Evolutionary conservation across 2,113 vertebrate genomes (phyloP).

Genomic region (Amphiprion ocellaris): DNA sequence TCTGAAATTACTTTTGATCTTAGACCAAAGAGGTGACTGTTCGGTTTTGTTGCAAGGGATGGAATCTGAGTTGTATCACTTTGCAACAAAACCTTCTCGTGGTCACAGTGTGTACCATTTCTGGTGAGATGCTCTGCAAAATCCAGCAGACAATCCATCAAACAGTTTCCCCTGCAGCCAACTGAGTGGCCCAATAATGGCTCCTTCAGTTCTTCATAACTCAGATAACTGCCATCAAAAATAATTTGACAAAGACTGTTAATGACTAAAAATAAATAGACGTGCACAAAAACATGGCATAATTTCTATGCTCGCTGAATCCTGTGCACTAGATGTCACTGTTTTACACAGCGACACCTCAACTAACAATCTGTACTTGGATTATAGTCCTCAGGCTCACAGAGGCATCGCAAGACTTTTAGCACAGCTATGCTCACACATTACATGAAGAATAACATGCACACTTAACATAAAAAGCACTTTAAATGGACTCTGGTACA

Average conservation of each 20-base stretch:
- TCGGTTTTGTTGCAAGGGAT: not conserved
- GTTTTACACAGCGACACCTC: constrained; percentile 32
- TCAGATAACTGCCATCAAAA: not conserved
- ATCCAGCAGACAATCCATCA: not conserved
- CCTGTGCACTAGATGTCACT: constrained; percentile 50
- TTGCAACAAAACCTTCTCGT: not conserved
- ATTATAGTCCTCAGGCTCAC: not conserved
- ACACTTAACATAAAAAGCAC: not conserved
- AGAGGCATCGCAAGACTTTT: not conserved
- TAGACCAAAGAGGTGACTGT: constrained; percentile 10
- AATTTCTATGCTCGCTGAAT: not conserved
- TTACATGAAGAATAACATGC: constrained; percentile 12
- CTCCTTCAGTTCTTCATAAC: constrained; percentile 1
- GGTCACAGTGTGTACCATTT: constrained; percentile 7
- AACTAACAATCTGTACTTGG: not conserved
- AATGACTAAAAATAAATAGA: not conserved
- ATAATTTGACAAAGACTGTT: not conserved
- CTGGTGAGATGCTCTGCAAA: not conserved
- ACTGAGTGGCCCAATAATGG: not conserved
- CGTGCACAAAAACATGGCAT: not conserved
- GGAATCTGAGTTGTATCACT: not conserved
- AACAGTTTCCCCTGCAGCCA: not conserved
- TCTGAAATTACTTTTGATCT: constrained; percentile 7
- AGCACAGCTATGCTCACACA: not conserved
- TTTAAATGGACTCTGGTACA: not conserved